Conservation (phyloP, 2,888 invertebrate species). For the Amphipoea oculea region DNA sequence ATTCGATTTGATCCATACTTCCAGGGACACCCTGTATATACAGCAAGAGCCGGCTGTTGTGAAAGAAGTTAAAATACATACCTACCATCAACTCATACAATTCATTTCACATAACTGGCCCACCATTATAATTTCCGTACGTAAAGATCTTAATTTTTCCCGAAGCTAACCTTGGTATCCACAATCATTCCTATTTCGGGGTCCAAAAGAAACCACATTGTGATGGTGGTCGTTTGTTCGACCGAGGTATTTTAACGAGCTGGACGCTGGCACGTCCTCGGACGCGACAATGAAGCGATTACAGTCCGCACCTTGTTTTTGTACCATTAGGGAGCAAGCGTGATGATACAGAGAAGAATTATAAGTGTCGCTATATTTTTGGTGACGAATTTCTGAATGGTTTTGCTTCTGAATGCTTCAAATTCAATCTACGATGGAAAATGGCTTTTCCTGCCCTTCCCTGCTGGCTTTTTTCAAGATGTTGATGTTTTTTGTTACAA, state of each 20-base stretch:
- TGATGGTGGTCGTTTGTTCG: conserved; percentile 36
- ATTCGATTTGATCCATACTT: too few species aligned
- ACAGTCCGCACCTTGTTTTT: conserved; percentile 68
- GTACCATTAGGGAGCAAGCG: conserved; percentile 40
- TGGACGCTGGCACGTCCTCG: conserved; percentile 27
- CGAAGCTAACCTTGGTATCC: conserved; percentile 25
- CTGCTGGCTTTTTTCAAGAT: not conserved
- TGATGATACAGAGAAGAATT: conserved; percentile 34
- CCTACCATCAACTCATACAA: not conserved
- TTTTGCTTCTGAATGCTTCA: not conserved
- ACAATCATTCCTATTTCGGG: conserved; percentile 47
- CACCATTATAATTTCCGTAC: conserved; percentile 20
- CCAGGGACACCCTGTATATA: too few species aligned
- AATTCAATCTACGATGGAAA: not conserved
- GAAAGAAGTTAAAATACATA: not conserved
- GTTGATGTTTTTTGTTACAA: not conserved
- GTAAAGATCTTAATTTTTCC: conserved; percentile 53
- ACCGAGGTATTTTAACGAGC: conserved; percentile 54
- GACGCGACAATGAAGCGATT: conserved; percentile 72
- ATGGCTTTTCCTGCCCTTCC: not conserved
- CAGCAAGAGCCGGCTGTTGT: not conserved
- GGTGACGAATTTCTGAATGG: not conserved
- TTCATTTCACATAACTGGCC: not conserved
- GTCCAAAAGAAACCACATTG: conserved; percentile 55
- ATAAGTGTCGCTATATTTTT: not conserved